A percentile compares a stretch with the other conserved stretches of the same genome.
phyloP scores from a whole-genome alignment of 2,888 invertebrate species.

The Synanthedon myopaeformis region DNA sequence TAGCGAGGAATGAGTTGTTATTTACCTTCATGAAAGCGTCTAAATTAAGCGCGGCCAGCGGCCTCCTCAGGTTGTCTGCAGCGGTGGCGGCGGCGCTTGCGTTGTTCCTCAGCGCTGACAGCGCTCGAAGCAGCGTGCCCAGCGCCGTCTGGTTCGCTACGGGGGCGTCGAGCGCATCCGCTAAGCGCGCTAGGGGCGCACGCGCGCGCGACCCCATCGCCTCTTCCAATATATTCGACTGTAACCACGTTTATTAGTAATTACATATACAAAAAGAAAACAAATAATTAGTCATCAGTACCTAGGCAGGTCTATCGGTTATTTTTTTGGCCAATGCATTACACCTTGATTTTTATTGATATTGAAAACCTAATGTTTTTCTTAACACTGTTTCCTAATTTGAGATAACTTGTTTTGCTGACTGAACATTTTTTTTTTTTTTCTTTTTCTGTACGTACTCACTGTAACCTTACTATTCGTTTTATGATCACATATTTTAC shows the following conservation, averaged over 20 bases:
- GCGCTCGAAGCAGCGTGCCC: slow-evolving; percentile 76
- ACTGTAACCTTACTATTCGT: too few relatives aligned
- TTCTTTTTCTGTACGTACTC: too few relatives aligned
- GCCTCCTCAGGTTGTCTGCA: slow-evolving; percentile 80
- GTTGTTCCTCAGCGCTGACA: slow-evolving; percentile 79
- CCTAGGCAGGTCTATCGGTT: too few relatives aligned
- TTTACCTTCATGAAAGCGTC: slow-evolving; percentile 63
- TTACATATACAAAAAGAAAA: too few relatives aligned
- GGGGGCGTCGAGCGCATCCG: slow-evolving; percentile 82
- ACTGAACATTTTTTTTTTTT: too few relatives aligned
- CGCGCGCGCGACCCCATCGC: slow-evolving; percentile 79
- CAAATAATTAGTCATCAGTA: too few relatives aligned
- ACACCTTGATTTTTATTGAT: too few relatives aligned
- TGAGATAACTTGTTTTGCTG: too few relatives aligned
- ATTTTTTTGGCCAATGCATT: too few relatives aligned
- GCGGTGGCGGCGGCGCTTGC: slow-evolving; percentile 81
- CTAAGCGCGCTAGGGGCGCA: slow-evolving; percentile 76
- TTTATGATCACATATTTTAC: too few relatives aligned
- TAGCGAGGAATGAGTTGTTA: not conserved
- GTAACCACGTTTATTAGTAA: slow-evolving; percentile 11
- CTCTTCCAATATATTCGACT: slow-evolving; percentile 82
- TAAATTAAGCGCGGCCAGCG: slow-evolving; percentile 78
- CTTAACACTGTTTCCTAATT: too few relatives aligned
- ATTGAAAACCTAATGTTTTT: too few relatives aligned
- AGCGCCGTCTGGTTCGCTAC: slow-evolving; percentile 83